Evolutionary conservation across 2,797 vertebrate species (phyloP).

Genomic region (Pseudomugil tenellus): DNA sequence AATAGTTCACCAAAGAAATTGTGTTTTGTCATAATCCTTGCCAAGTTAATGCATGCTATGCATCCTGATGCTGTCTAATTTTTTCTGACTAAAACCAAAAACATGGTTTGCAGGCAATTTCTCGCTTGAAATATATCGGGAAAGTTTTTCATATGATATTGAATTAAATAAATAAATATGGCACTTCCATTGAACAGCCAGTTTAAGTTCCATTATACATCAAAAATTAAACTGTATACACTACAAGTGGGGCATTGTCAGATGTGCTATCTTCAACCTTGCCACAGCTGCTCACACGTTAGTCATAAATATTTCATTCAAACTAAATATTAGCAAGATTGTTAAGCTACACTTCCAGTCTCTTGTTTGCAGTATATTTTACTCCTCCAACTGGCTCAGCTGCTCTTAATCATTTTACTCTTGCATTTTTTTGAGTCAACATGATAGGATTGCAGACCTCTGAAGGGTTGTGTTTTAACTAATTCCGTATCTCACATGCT

Average conservation of each 20-base stretch:
- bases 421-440: constrained; percentile 4
- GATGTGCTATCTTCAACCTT: neutral
- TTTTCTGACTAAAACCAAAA: no score
- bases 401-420: constrained; percentile 2
- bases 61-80: no score
- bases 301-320: neutral
- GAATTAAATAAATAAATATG: no score
- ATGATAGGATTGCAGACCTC: constrained; percentile 2
- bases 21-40: no score
- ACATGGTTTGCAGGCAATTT: no score
- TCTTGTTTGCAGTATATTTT: constrained; percentile 12
- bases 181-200: neutral
- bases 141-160: no score
- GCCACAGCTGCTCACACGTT: neutral
- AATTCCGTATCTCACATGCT: constrained; percentile 1
- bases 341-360: constrained; percentile 3
- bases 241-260: neutral
- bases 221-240: neutral
- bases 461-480: constrained; percentile 8
- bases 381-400: constrained; percentile 12
- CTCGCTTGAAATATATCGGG: no score
- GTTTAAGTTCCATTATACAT: neutral
- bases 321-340: constrained; percentile 14
- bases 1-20: no score
- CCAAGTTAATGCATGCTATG: no score